Percentiles rank a stretch among this genome's conserved stretches.
Conservation (phyloP, 2,888 invertebrate genomes). For the Halocaridina rubra region DNA sequence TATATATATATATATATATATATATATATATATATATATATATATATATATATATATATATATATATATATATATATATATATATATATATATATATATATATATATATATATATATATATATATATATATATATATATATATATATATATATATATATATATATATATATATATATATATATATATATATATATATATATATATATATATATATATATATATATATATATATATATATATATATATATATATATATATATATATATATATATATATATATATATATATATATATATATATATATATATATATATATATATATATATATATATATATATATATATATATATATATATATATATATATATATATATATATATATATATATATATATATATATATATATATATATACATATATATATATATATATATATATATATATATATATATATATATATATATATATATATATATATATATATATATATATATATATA, state of each 20-base stretch:
- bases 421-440: constrained; percentile 9
- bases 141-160: background rate
- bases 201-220: too few species aligned
- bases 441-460: constrained; percentile 16
- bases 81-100: background rate
- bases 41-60: background rate
- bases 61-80: constrained; percentile 16
- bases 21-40: background rate
- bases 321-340: background rate
- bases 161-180: background rate
- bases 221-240: background rate
- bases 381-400: background rate
- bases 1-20: constrained; percentile 8
- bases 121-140: background rate
- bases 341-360: constrained; percentile 10
- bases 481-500: background rate
- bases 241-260: constrained; percentile 4
- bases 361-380: constrained; percentile 9
- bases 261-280: background rate
- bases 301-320: background rate
- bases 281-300: background rate
- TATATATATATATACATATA: constrained; percentile 21
- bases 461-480: constrained; percentile 15
- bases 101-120: constrained; percentile 5
- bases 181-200: too few species aligned